A percentile compares a stretch with the other conserved stretches of the same genome.
These are phyloP conservation scores for Neoascia interrupta DNA, from an alignment of 2,888 invertebrate genomes.

Conservation along the genomic window DNA sequence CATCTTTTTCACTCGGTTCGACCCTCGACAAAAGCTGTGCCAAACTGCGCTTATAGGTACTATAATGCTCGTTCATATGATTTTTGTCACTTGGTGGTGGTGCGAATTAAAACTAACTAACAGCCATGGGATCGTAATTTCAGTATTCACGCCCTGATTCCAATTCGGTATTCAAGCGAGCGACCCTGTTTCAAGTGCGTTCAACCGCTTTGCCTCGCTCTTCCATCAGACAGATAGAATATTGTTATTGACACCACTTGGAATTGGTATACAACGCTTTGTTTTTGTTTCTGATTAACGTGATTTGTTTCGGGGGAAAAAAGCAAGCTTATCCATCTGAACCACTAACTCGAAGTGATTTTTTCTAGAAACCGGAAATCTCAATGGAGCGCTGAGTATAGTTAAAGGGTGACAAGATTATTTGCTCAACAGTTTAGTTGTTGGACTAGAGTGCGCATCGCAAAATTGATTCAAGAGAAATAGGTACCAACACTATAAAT, in stretches of 20 bases:
- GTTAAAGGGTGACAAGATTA: slow-evolving; percentile 10
- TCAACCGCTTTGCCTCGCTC: slow-evolving; percentile 26
- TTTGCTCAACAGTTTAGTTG: neutral
- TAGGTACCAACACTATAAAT: neutral
- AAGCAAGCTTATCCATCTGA: too few relatives aligned
- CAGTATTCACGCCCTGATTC: too few relatives aligned
- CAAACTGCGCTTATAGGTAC: too few relatives aligned
- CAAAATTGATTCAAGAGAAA: slow-evolving; percentile 21
- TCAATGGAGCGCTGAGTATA: slow-evolving; percentile 44
- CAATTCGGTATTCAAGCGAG: slow-evolving; percentile 14
- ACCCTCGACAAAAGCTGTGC: too few relatives aligned
- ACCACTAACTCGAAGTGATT: slow-evolving; percentile 9
- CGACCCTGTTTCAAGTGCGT: slow-evolving; percentile 44
- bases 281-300: slow-evolving; percentile 49
- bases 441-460: slow-evolving; percentile 31
- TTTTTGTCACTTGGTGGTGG: slow-evolving; percentile 13
- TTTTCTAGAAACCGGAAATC: slow-evolving; percentile 61
- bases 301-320: slow-evolving; percentile 53
- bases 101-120: slow-evolving; percentile 17
- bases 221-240: slow-evolving; percentile 1
- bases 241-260: neutral
- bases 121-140: too few relatives aligned
- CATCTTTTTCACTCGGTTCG: neutral
- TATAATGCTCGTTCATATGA: slow-evolving; percentile 20
- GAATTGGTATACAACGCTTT: slow-evolving; percentile 7